Conservation (phyloP, 2,113 vertebrate genomes). For the Pungitius pungitius region DNA sequence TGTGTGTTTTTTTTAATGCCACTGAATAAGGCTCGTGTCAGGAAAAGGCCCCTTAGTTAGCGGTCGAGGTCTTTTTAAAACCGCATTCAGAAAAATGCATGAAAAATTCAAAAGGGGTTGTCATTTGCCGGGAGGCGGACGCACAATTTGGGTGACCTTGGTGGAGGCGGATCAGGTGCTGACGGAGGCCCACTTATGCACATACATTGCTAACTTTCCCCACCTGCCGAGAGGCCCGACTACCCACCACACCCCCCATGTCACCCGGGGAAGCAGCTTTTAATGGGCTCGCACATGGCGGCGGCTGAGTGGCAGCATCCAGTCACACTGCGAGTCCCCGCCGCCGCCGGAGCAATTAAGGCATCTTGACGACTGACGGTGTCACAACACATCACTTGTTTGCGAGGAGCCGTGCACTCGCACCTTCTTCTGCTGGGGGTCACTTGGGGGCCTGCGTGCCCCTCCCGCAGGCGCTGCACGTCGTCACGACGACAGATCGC, state of each 20-base stretch:
- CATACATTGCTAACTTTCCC: constrained; percentile 51
- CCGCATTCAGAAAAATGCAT: constrained; percentile 89
- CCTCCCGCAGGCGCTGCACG: constrained; percentile 53
- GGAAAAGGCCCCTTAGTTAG: constrained; percentile 49
- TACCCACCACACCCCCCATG: constrained; percentile 88
- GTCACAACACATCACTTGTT: constrained; percentile 81
- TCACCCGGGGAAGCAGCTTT: constrained; percentile 91
- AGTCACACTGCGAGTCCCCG: constrained; percentile 81
- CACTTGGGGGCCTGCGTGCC: constrained; percentile 63
- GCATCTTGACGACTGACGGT: constrained; percentile 72
- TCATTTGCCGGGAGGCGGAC: constrained; percentile 90
- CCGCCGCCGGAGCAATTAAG: constrained; percentile 80
- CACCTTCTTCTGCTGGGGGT: constrained; percentile 70
- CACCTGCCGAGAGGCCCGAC: no score
- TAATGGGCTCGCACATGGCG: constrained; percentile 88
- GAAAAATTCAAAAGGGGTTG: constrained; percentile 90
- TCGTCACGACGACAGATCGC: constrained; percentile 57
- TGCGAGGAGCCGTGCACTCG: constrained; percentile 69
- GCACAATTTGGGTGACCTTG: constrained; percentile 97
- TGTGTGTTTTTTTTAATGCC: constrained; percentile 39
- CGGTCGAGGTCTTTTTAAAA: constrained; percentile 52
- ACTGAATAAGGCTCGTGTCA: constrained; percentile 65
- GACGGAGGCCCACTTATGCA: constrained; percentile 65
- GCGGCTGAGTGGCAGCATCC: constrained; percentile 88
- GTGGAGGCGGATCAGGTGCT: constrained; percentile 92